A percentile compares a stretch with the other conserved stretches of the same genome.
These are phyloP conservation scores for Scatophagus argus DNA, from an alignment of 2,113 vertebrate species.

Conservation along the genomic window DNA sequence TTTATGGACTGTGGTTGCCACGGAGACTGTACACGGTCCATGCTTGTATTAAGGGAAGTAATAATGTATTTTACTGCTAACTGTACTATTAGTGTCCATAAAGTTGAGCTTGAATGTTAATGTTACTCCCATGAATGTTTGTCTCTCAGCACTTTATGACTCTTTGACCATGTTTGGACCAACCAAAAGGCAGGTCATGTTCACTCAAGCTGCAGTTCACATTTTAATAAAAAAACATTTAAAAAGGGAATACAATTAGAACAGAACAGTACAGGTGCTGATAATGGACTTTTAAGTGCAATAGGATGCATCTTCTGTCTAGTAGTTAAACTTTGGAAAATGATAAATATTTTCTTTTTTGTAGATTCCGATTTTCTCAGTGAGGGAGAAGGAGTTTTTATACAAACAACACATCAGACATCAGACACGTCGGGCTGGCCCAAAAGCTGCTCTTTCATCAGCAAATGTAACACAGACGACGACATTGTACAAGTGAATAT, in stretches of 20 bases:
- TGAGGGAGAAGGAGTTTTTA: neutral
- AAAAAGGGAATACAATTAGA: too few relatives aligned
- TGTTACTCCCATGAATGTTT: neutral
- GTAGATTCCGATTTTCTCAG: neutral
- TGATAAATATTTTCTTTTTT: neutral
- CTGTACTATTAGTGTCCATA: neutral
- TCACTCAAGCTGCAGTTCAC: too few relatives aligned
- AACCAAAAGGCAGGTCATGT: too few relatives aligned
- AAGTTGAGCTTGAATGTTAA: neutral
- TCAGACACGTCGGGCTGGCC: too few relatives aligned
- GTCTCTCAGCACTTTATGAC: neutral
- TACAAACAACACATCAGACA: neutral
- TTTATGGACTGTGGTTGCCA: slow-evolving; percentile 15
- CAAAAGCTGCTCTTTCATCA: neutral
- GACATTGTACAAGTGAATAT: neutral
- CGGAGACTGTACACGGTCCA: slow-evolving; percentile 20
- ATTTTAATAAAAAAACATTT: too few relatives aligned
- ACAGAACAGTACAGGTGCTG: too few relatives aligned
- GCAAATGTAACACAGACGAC: too few relatives aligned
- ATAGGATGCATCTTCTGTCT: neutral
- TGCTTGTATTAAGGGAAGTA: neutral
- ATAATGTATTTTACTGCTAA: neutral
- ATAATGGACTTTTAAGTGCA: neutral
- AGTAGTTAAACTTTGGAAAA: neutral
- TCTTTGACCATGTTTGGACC: neutral